Evolutionary conservation across 2,113 vertebrate genomes (phyloP).

Genomic region (Seriola rivoliana): DNA sequence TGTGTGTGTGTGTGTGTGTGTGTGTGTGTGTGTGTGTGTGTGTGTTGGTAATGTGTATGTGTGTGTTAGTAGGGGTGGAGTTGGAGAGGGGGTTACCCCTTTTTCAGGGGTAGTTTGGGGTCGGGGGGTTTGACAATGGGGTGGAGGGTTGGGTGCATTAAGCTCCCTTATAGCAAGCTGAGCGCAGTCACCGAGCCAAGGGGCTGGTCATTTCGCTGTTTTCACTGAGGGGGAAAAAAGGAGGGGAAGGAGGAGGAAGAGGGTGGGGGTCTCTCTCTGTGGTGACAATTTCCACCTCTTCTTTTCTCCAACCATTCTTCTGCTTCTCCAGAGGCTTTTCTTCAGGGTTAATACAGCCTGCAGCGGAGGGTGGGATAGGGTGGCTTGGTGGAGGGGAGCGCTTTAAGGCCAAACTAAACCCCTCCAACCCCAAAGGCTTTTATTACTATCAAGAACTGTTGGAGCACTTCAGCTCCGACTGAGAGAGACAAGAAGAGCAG

Average conservation of each 20-base stretch:
- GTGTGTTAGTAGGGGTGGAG: conserved; percentile 24
- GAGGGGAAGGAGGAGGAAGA: background rate
- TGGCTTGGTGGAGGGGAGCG: conserved; percentile 86
- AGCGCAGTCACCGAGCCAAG: conserved; percentile 82
- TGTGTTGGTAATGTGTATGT: conserved; percentile 38
- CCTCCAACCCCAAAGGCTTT: conserved; percentile 62
- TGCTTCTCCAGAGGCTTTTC: conserved; percentile 70
- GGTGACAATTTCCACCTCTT: conserved; percentile 84
- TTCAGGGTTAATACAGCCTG: conserved; percentile 82
- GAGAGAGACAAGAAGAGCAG: background rate
- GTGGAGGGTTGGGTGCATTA: conserved; percentile 89
- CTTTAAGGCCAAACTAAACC: conserved; percentile 79
- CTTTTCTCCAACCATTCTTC: conserved; percentile 76
- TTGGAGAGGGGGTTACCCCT: conserved; percentile 19
- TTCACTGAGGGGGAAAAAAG: conserved; percentile 67
- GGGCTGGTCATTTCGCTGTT: conserved; percentile 88
- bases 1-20: conserved; percentile 40
- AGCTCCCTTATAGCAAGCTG: conserved; percentile 82
- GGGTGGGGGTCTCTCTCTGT: conserved; percentile 76
- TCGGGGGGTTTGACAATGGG: conserved; percentile 90
- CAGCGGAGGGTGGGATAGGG: conserved; percentile 70
- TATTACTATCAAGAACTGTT: conserved; percentile 57
- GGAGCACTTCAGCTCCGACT: conserved; percentile 59
- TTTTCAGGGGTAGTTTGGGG: conserved; percentile 76
- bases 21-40: conserved; percentile 53